A percentile compares a stretch with the other conserved stretches of the same genome.
Conservation (phyloP, 2,113 vertebrate species). For the Nesoenas mayeri region DNA sequence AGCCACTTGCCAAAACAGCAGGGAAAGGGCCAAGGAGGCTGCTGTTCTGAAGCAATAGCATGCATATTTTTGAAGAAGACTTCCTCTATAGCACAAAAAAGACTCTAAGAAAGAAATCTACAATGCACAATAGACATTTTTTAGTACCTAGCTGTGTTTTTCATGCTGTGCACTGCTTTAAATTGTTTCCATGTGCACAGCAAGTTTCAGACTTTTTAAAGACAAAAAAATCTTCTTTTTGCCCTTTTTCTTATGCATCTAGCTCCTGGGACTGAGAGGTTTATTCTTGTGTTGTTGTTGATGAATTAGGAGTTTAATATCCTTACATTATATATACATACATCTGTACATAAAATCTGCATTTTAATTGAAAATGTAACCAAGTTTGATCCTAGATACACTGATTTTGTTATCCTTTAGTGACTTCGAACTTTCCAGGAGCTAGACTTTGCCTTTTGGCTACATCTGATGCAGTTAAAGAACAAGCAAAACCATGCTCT, state of each 20-base stretch:
- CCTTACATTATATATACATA: background rate
- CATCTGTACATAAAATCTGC: background rate
- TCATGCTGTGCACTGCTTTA: background rate
- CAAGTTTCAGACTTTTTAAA: background rate
- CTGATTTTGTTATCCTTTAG: background rate
- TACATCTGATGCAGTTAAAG: background rate
- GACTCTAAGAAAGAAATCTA: background rate
- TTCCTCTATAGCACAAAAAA: background rate
- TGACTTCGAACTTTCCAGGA: background rate
- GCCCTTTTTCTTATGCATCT: background rate
- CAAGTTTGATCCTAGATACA: background rate
- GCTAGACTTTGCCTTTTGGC: background rate
- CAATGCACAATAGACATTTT: background rate
- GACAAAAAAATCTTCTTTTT: background rate
- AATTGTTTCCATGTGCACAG: background rate
- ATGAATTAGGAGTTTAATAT: background rate
- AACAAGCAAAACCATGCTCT: background rate
- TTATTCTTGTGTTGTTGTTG: background rate
- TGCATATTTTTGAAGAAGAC: background rate
- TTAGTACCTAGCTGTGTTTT: background rate
- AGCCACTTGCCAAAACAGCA: background rate
- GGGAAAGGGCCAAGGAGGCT: background rate
- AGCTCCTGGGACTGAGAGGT: background rate
- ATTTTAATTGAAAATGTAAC: background rate
- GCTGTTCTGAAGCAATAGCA: background rate